Evolutionary conservation across 2,113 vertebrate species (phyloP).

Genomic region (Hippocampus comes): DNA sequence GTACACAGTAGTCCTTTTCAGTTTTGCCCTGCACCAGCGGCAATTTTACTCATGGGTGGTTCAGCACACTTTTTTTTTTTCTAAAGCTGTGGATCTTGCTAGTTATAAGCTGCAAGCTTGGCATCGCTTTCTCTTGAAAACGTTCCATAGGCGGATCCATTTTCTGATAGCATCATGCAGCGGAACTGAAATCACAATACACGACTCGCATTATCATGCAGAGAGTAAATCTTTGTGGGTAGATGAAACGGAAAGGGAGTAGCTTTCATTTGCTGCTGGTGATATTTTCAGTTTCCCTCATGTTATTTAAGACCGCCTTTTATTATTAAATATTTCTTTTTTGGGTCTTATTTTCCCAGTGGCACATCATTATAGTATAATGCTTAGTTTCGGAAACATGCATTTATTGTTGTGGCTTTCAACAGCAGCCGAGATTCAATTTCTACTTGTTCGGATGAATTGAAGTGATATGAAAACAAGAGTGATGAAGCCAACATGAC

Average conservation of each 20-base stretch:
- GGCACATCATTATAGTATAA: conserved; percentile 1
- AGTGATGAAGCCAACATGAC: conserved; percentile 17
- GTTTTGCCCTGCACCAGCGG: conserved; percentile 54
- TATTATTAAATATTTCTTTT: conserved; percentile 29
- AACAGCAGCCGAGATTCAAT: conserved; percentile 12
- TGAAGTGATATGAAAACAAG: conserved; percentile 37
- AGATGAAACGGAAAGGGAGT: conserved; percentile 34
- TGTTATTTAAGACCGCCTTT: conserved; percentile 15
- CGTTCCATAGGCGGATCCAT: conserved; percentile 46
- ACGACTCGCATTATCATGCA: conserved; percentile 46
- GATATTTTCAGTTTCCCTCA: neutral
- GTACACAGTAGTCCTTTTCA: conserved; percentile 70
- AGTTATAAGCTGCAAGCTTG: conserved; percentile 59
- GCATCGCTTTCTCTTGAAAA: conserved; percentile 52
- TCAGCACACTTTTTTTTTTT: conserved; percentile 44
- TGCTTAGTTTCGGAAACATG: conserved; percentile 17
- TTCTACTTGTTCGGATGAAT: conserved; percentile 34
- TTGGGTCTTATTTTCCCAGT: conserved; percentile 7
- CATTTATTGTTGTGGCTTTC: conserved; percentile 21
- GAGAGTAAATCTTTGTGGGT: conserved; percentile 30
- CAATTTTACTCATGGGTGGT: conserved; percentile 63
- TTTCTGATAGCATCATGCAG: conserved; percentile 61
- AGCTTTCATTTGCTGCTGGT: conserved; percentile 20
- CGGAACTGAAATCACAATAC: conserved; percentile 36
- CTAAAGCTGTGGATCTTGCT: conserved; percentile 54